Base-by-base conservation (phyloP, 2,113 vertebrate genomes). In the Callochromis pleurospilus region DNA sequence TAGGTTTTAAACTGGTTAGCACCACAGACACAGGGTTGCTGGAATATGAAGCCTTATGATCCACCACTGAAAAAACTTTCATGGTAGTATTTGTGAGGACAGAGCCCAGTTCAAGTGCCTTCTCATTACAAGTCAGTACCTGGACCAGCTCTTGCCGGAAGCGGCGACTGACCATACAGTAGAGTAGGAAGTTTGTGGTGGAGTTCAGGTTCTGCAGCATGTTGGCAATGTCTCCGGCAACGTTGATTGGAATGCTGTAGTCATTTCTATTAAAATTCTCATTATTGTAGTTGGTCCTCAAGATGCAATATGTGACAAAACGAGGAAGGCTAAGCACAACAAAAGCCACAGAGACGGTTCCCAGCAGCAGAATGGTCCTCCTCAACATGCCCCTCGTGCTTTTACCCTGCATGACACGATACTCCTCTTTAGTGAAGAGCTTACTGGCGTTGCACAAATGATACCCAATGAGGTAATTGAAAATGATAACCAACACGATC, bases 161-260 rank as follows among this genome's bases (percentile, higher is more conserved):
- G 29, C 93, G 80, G 2, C 85, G 91, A 89, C 96, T 97, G 51
- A 95, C 96, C 89, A 96, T 47, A 60, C 96, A 97, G 93, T 97
- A 97, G 14, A 97, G 94, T 80, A 97, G 87, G 90, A 96, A 96
- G 92, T 97, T 97, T 84, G 96, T 96, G 93, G 93, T 92, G 84
- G 96, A 96, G 88, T 96, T 97, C 21, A 97, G 94, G 94, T 96
- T 97, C 87, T 97, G 96, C 84, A 97, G 91, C 96, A 97, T 97
- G 90, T 96, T 97, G 81, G 95, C 95, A 36, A 97, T 2, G 82
- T 97, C 96, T 15, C 95, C 88, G 0, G 94, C 90, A 54, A 96
- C 82, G 2, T 97, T 97, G 90, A 97, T 96, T 53, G 94, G 85
- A 38, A 96, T 83, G n/a, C 75, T 73, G 89, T 97, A 97, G 91